Conservation (phyloP, 2,888 invertebrate species). For the Calameuta filiformis region DNA sequence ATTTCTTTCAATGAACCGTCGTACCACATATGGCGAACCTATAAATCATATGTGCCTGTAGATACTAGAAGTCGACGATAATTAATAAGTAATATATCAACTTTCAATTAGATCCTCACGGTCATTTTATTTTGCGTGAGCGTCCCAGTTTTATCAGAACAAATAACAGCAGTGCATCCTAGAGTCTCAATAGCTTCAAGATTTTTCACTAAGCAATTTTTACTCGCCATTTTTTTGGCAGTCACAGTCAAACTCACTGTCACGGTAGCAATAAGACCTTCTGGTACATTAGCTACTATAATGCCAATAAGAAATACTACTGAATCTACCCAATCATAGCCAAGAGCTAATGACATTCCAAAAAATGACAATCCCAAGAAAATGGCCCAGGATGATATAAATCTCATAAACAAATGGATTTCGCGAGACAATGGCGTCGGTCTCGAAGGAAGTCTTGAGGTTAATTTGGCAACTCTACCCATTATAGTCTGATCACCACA, state of each 20-base stretch:
- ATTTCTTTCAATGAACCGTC: conserved; percentile 67
- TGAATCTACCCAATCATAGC: conserved; percentile 76
- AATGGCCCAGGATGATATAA: conserved; percentile 77
- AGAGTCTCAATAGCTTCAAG: conserved; percentile 82
- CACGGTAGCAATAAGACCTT: conserved; percentile 80
- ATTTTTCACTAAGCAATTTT: conserved; percentile 84
- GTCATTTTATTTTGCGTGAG: conserved; percentile 79
- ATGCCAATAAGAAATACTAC: conserved; percentile 78
- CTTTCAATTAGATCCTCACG: conserved; percentile 66
- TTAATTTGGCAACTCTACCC: conserved; percentile 77
- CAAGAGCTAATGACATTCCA: conserved; percentile 75
- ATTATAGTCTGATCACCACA: conserved; percentile 76
- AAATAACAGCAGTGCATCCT: conserved; percentile 83
- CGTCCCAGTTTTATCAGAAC: conserved; percentile 84
- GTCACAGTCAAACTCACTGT: conserved; percentile 82
- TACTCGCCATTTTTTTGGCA: conserved; percentile 78
- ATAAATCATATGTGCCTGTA: conserved; percentile 43
- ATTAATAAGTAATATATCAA: conserved; percentile 1
- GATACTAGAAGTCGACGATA: neutral
- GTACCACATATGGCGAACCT: conserved; percentile 73
- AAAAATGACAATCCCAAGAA: conserved; percentile 78
- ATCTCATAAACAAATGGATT: conserved; percentile 79
- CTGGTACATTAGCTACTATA: conserved; percentile 83
- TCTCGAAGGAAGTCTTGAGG: conserved; percentile 73
- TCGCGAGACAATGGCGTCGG: conserved; percentile 83